Conservation (phyloP, 1,140 invertebrate genomes). For the Rhagoletis zephyria region DNA sequence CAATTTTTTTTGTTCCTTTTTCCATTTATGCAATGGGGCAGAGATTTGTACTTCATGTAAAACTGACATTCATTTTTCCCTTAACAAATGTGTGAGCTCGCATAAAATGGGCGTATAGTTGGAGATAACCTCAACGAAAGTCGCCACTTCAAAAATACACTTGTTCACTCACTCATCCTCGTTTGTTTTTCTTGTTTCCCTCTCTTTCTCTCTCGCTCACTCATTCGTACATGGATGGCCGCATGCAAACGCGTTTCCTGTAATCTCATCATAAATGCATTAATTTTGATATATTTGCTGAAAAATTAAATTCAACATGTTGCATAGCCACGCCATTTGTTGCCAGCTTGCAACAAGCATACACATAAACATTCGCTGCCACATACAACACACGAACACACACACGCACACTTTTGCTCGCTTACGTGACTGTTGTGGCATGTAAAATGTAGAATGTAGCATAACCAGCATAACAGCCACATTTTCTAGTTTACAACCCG, state of each 20-base stretch:
- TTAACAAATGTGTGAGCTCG: background rate
- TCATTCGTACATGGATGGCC: background rate
- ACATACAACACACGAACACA: background rate
- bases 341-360: slow-evolving; percentile 30
- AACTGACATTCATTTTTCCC: slow-evolving; percentile 24
- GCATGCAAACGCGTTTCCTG: slow-evolving; percentile 43
- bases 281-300: slow-evolving; percentile 50
- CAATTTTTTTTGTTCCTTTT: background rate
- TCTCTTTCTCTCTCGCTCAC: background rate
- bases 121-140: background rate
- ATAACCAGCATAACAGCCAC: slow-evolving; percentile 23
- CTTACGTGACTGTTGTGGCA: slow-evolving; percentile 34
- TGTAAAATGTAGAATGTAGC: background rate
- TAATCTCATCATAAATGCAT: slow-evolving; percentile 53
- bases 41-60: slow-evolving; percentile 20
- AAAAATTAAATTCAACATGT: slow-evolving; percentile 47
- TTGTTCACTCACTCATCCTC: background rate
- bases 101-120: slow-evolving; percentile 10
- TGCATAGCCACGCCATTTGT: slow-evolving; percentile 28
- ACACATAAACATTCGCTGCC: too few relatives aligned
- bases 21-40: background rate
- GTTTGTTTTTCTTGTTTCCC: background rate
- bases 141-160: background rate
- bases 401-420: background rate
- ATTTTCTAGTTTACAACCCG: background rate